Percentiles rank a stretch among this genome's conserved stretches.
Conservation (phyloP, 1,140 invertebrate species). For the Myzus persicae region DNA sequence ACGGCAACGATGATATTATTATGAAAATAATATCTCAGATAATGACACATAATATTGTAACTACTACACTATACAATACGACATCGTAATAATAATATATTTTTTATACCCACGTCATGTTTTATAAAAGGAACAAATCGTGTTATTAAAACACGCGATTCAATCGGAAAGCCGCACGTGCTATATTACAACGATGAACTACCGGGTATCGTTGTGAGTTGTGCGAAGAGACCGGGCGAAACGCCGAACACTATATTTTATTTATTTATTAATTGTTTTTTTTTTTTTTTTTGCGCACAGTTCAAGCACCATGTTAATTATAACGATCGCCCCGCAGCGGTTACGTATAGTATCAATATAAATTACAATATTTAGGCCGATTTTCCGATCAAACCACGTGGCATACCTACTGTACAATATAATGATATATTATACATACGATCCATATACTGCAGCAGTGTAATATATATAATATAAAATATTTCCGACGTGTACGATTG, state of each 20-base stretch:
- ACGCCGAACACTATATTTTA: not conserved
- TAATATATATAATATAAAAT: slow-evolving; percentile 12
- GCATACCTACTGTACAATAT: not conserved
- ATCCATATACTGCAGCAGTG: not conserved
- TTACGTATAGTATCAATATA: too few relatives aligned
- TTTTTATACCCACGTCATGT: not conserved
- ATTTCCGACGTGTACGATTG: not conserved
- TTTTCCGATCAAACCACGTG: not conserved
- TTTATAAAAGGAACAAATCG: not conserved
- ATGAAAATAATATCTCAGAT: not conserved
- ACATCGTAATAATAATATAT: not conserved
- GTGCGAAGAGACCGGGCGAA: not conserved
- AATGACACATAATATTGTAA: not conserved
- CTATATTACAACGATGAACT: too few relatives aligned
- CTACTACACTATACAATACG: not conserved
- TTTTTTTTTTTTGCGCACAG: not conserved
- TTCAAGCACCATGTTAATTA: not conserved
- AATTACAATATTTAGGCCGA: not conserved
- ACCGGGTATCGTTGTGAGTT: not conserved
- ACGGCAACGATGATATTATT: not conserved
- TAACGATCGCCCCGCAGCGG: not conserved
- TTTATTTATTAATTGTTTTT: too few relatives aligned
- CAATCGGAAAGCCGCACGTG: not conserved
- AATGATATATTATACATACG: not conserved
- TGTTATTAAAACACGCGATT: not conserved